Percentiles rank a stretch among this genome's conserved stretches.
These are phyloP conservation scores for Aradus depressus DNA, from an alignment of 2,888 invertebrate genomes.

Conservation along the genomic window DNA sequence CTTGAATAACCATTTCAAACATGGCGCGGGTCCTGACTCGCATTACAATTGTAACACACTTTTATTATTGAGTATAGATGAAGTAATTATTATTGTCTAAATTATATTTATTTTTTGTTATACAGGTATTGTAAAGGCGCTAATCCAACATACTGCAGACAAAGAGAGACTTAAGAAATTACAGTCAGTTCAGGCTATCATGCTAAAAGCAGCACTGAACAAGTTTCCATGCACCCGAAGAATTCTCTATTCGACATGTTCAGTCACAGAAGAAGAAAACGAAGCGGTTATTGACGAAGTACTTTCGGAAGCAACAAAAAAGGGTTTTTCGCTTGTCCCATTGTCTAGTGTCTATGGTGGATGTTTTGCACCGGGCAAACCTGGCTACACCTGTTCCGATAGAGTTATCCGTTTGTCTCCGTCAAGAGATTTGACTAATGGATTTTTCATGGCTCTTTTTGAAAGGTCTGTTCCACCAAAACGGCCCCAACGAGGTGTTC, in stretches of 20 bases:
- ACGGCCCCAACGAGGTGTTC: too few species aligned
- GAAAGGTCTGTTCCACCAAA: constrained; percentile 42
- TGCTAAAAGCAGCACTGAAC: constrained; percentile 75
- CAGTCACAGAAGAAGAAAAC: constrained; percentile 79
- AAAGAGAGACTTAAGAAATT: constrained; percentile 51
- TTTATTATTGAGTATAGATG: not conserved
- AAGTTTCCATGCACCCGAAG: constrained; percentile 70
- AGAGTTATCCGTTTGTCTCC: constrained; percentile 68
- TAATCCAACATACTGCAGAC: constrained; percentile 31
- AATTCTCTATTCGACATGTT: constrained; percentile 95
- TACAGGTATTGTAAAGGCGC: constrained; percentile 40
- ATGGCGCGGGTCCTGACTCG: too few species aligned
- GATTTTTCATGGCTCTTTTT: constrained; percentile 90
- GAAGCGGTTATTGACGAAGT: constrained; percentile 76
- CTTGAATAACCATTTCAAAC: too few species aligned
- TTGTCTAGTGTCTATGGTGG: constrained; percentile 22
- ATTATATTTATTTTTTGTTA: not conserved
- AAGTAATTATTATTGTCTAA: not conserved
- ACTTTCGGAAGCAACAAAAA: constrained; percentile 39
- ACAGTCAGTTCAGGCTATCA: constrained; percentile 67
- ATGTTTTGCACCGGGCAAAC: constrained; percentile 41
- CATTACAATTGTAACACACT: too few species aligned
- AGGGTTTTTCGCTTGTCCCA: constrained; percentile 29
- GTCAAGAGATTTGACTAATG: constrained; percentile 70
- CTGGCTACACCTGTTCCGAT: constrained; percentile 52